phyloP scores from a whole-genome alignment of 2,797 vertebrate species.

The Melanotaenia boesemani region DNA sequence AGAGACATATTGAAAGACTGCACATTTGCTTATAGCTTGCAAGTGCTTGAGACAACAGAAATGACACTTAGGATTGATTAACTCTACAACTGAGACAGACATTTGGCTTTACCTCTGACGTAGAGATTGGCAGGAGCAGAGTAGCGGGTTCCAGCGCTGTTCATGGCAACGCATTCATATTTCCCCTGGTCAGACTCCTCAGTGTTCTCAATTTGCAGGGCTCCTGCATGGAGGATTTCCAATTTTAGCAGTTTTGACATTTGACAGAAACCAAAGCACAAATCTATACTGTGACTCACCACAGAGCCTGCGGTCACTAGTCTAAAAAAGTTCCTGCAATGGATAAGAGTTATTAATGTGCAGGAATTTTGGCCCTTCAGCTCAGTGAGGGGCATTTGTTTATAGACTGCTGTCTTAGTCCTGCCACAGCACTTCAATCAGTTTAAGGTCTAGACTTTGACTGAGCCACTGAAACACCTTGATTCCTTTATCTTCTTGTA shows the following conservation, averaged over 20 bases:
- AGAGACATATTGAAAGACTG: background rate
- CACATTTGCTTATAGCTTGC: conserved; percentile 2
- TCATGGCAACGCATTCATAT: conserved; percentile 86
- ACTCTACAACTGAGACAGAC: conserved; percentile 12
- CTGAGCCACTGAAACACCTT: background rate
- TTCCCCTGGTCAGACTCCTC: conserved; percentile 86
- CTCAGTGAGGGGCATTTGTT: background rate
- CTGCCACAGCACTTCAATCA: background rate
- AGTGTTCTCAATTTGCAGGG: conserved; percentile 86
- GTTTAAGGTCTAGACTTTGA: too few species aligned
- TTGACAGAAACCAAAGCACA: conserved; percentile 57
- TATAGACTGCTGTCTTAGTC: background rate
- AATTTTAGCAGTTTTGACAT: conserved; percentile 66
- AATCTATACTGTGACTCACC: conserved; percentile 49
- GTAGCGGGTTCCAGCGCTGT: conserved; percentile 85
- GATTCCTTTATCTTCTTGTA: background rate
- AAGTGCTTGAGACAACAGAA: conserved; percentile 18
- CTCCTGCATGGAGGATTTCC: conserved; percentile 76
- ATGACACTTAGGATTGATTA: conserved; percentile 27
- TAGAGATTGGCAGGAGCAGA: conserved; percentile 86
- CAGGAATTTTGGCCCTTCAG: too few species aligned
- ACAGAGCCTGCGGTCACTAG: conserved; percentile 49
- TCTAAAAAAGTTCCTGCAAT: background rate
- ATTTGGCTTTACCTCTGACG: conserved; percentile 81
- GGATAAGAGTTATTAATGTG: too few species aligned